Conservation (phyloP, 2,888 invertebrate species). For the Vesta saturnalis region DNA sequence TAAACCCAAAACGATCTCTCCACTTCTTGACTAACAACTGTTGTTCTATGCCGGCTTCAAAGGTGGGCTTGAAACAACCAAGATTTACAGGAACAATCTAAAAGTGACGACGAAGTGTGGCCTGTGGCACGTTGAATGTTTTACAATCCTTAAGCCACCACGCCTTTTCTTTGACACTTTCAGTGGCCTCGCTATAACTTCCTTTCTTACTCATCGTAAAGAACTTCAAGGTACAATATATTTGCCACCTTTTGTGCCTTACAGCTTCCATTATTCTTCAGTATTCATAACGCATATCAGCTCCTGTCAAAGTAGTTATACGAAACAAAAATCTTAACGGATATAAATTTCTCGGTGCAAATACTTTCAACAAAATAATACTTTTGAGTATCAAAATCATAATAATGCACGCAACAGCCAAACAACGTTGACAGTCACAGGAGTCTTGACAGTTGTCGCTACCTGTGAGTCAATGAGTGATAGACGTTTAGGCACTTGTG, state of each 20-base stretch:
- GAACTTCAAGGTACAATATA: neutral
- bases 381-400: neutral
- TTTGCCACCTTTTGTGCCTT: neutral
- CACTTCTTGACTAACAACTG: neutral
- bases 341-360: neutral
- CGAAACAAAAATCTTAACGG: neutral
- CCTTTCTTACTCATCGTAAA: too few relatives aligned
- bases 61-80: conserved; percentile 38
- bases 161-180: conserved; percentile 13
- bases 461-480: neutral
- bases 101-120: neutral
- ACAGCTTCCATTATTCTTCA: neutral
- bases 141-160: conserved; percentile 20
- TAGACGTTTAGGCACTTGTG: neutral
- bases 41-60: neutral
- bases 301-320: neutral
- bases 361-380: conserved; percentile 3
- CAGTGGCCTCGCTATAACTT: neutral
- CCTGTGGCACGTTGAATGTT: conserved; percentile 1
- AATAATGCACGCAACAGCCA: neutral
- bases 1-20: neutral
- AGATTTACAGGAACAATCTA: conserved; percentile 15
- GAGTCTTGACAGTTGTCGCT: neutral
- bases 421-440: neutral
- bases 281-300: neutral